Conservation (phyloP, 2,113 vertebrate genomes). For the Bujurquina vittata region DNA sequence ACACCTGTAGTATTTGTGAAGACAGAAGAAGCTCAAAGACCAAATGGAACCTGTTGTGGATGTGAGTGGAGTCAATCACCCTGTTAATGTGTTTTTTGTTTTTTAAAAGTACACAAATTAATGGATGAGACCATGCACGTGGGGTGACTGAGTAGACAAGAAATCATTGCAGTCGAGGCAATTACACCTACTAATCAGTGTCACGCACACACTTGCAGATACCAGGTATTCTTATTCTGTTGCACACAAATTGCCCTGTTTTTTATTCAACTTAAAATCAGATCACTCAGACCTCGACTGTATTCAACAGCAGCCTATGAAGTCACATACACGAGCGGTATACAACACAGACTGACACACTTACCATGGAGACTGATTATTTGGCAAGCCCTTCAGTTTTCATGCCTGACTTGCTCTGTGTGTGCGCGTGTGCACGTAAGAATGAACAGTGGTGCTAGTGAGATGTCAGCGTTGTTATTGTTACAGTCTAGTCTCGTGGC, state of each 20-base stretch:
- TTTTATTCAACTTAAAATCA: not conserved
- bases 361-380: constrained; percentile 49
- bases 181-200: not conserved
- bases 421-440: not conserved
- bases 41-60: too few species aligned
- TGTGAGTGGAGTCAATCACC: not conserved
- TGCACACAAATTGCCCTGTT: not conserved
- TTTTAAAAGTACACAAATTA: not conserved
- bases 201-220: not conserved
- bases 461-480: constrained; percentile 74
- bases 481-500: constrained; percentile 75
- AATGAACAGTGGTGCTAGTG: constrained; percentile 62
- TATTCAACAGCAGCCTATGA: not conserved
- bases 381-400: constrained; percentile 44
- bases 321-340: not conserved
- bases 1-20: too few species aligned
- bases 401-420: constrained; percentile 46
- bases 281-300: not conserved
- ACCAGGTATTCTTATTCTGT: not conserved
- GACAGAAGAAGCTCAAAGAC: too few species aligned
- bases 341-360: constrained; percentile 38
- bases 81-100: too few species aligned
- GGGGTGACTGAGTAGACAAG: constrained; percentile 12
- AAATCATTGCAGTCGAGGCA: constrained; percentile 2
- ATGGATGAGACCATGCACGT: constrained; percentile 15